phyloP scores from a whole-genome alignment of 2,797 vertebrate species.

The Gorsachius magnificus region DNA sequence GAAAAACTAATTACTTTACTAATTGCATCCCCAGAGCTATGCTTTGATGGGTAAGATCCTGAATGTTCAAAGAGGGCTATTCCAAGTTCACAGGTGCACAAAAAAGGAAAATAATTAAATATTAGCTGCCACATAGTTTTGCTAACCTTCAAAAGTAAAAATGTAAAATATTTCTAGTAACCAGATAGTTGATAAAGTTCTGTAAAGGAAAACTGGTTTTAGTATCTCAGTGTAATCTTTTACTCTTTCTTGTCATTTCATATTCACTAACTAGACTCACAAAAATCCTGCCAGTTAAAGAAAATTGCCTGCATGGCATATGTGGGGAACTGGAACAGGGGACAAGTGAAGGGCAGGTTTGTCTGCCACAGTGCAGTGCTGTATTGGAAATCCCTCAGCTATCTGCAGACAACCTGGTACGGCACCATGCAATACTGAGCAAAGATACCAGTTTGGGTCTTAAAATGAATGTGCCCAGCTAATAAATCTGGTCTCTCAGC shows the following conservation, averaged over 20 bases:
- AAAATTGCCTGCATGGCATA: neutral
- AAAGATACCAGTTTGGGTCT: neutral
- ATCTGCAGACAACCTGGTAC: neutral
- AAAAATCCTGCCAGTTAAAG: neutral
- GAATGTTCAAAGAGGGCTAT: neutral
- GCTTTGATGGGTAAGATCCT: neutral
- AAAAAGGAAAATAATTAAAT: neutral
- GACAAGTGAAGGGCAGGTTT: neutral
- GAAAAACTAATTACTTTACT: conserved; percentile 7
- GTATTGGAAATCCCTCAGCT: neutral
- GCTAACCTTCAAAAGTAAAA: neutral
- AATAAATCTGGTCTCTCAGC: neutral
- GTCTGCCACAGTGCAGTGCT: neutral
- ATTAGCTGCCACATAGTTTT: neutral
- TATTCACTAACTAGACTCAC: neutral
- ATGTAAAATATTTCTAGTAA: neutral
- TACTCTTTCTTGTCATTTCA: neutral
- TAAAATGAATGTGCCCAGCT: neutral
- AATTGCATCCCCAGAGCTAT: neutral
- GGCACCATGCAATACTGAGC: neutral
- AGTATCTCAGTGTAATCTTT: neutral
- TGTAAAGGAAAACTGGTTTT: neutral
- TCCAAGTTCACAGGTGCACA: neutral
- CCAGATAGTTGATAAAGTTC: neutral
- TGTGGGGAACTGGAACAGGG: neutral